Evolutionary conservation across 2,888 invertebrate species (phyloP), one percentile per base, ranked within the genome.

Genomic region (Leptinotarsa haldemani): DNA sequence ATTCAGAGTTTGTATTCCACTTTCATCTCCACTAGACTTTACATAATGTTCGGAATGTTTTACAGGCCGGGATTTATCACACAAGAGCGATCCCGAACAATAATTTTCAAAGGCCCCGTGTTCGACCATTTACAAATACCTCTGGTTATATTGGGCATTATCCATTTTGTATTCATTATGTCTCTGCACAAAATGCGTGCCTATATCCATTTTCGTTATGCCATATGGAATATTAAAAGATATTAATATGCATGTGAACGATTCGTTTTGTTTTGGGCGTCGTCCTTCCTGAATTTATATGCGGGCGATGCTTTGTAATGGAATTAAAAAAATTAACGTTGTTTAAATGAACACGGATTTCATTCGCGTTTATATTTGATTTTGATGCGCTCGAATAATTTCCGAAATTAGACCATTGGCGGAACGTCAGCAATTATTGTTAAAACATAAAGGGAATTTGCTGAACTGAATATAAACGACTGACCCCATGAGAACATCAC

Each of bases 91-190:
- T 65, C 58, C 47, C 73, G 56, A 69, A 73, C 73, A 73, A 69
- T 69, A 73, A 73, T 73, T 73, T 73, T 69, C 73, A 73, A 73
- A 73, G 73, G 69, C 61, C 69, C 58, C 69, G 58, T 69, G 69
- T 69, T 56, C 69, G 58, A 46, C 65, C 73, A 65, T 73, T 73
- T 69, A 73, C 73, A 73, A 73, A 73, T 73, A 69, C 65, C 73
- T 73, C 73, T 69, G 69, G 58, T 69, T 69, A 69, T 73, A 73
- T 73, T 73, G 73, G 73, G 73, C 65, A 73, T 69, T 73, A 73
- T 73, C 73, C 73, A 64, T 73, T 73, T 69, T 50, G 73, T 69
- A 73, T 73, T 73, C 73, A 73, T 73, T 73, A 73, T 73, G 68
- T 64, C 67, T 63, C 69, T 40, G 72, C 67, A 63, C 68, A 72